Base-by-base conservation (phyloP, 2,797 vertebrate species). In the Cygnus olor region DNA sequence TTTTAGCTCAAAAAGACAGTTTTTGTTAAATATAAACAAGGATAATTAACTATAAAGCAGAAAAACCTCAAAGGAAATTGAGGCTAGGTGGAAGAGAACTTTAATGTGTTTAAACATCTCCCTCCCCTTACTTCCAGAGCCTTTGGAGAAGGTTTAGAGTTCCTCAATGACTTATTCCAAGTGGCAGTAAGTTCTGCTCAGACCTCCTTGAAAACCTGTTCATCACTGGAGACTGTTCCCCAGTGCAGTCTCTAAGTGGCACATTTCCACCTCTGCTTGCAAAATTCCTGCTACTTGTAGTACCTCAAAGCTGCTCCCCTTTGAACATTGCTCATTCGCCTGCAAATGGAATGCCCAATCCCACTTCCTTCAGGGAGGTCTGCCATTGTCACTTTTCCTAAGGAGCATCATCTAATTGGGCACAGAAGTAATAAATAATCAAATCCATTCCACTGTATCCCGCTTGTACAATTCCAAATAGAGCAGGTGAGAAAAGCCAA, bases 1-100 rank as follows among this genome's bases (percentile, higher is more conserved):
- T 21, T 85, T 85, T 69, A 89, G 25, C 42, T 84, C 45, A 65
- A 63, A 92, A 72, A 38, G 34, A 12, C 42, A 58, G 12, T 14
- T 94, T 92, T 80, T n/a, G 79, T 76, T 80, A 88, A 36, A 58
- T 60, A 63, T 58, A 69, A 73, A 76, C 45, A 16, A 81, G 21
- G 21, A 69, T 79, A 72, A 86, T 81, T 72, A 90, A 69, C 28
- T 84, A 57, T 49, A 81, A 83, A 83, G 45, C 22, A 81, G 82
- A 72, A 94, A 81, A 94, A 40, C 2, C 4, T 6, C 53, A 72
- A 54, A 84, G 53, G 24, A 47, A 38, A 66, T 40, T 51, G 49
- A 30, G 22, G 18, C 13, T 47, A 78, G 73, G 53, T 61, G 25
- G 74, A 86, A 91, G n/a, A 40, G 47, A 85, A 77, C 1, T 3